phyloP scores from a whole-genome alignment of 2,888 invertebrate genomes.

The Drosophila setosimentum region DNA sequence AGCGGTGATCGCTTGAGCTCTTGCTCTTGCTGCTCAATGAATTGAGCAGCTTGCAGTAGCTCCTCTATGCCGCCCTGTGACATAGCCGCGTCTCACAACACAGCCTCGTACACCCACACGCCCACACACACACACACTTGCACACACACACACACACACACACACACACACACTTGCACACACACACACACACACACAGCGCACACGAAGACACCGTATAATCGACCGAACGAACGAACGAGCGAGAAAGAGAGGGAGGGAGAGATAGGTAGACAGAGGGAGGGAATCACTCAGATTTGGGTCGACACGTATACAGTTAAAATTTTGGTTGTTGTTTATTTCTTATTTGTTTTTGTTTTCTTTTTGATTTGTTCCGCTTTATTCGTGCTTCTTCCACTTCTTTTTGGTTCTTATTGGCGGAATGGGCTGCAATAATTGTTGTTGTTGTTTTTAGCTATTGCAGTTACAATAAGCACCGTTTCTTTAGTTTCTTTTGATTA shows the following conservation, averaged over 20 bases:
- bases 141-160: constrained; percentile 24
- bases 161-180: constrained; percentile 15
- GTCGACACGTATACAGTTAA: constrained; percentile 65
- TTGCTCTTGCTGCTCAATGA: constrained; percentile 82
- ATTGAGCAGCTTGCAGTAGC: constrained; percentile 84
- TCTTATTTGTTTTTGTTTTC: constrained; percentile 22
- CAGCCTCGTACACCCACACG: constrained; percentile 41
- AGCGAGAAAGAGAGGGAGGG: constrained; percentile 14
- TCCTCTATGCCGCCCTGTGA: constrained; percentile 73
- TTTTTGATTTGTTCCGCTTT: constrained; percentile 30
- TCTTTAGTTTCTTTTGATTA: constrained; percentile 10
- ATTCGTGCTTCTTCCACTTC: constrained; percentile 27
- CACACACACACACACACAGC: constrained; percentile 26
- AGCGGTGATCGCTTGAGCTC: constrained; percentile 67
- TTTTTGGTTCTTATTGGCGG: constrained; percentile 26
- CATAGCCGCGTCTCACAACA: constrained; percentile 75
- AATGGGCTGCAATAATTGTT: constrained; percentile 41
- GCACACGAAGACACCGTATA: constrained; percentile 13
- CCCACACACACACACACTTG: background rate
- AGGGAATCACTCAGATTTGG: constrained; percentile 45
- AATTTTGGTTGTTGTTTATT: constrained; percentile 21
- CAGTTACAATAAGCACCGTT: constrained; percentile 49
- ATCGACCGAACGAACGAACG: constrained; percentile 6
- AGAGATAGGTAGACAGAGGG: constrained; percentile 6
- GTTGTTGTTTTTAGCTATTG: constrained; percentile 30